Evolutionary conservation across 30 jellyfish, hydroid and myxozoan genomes (phyloP).

Genomic region (Nemopilema nomurai): DNA sequence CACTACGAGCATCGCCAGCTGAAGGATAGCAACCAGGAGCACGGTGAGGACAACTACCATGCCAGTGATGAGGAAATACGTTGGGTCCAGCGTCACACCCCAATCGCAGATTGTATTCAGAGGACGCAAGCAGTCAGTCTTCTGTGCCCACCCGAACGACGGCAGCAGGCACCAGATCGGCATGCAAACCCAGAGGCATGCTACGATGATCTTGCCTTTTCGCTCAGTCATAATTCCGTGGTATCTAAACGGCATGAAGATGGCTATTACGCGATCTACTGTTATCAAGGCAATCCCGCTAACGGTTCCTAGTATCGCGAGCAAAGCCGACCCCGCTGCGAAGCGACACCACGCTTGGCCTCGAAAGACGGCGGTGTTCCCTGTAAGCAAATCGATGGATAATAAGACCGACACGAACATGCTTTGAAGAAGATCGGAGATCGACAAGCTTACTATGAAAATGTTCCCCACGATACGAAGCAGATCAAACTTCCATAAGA

Average conservation of each 20-base stretch:
- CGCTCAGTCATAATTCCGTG: background rate
- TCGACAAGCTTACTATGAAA: conserved; percentile 25
- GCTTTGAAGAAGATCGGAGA: conserved; percentile 22
- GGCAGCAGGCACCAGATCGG: conserved; percentile 13
- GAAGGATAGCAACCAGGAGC: background rate
- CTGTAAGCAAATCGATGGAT: background rate
- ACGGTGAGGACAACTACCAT: background rate
- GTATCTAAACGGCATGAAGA: conserved; percentile 10
- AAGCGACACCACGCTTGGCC: conserved; percentile 14
- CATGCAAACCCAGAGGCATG: background rate
- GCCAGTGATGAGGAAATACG: conserved; percentile 3
- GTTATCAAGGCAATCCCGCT: background rate
- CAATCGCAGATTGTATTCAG: conserved; percentile 11
- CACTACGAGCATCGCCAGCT: background rate
- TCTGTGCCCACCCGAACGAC: conserved; percentile 1
- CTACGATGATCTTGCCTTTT: conserved; percentile 1
- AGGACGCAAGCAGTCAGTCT: conserved; percentile 3
- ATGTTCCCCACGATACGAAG: conserved; percentile 34
- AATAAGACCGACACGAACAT: background rate
- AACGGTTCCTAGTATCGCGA: conserved; percentile 2
- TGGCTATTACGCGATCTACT: conserved; percentile 17
- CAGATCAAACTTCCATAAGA: conserved; percentile 7
- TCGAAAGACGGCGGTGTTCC: background rate
- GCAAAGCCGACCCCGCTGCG: conserved; percentile 9
- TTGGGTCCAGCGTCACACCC: conserved; percentile 7